phyloP scores from a whole-genome alignment of 2,888 invertebrate species.

The Andrena hattorfiana region DNA sequence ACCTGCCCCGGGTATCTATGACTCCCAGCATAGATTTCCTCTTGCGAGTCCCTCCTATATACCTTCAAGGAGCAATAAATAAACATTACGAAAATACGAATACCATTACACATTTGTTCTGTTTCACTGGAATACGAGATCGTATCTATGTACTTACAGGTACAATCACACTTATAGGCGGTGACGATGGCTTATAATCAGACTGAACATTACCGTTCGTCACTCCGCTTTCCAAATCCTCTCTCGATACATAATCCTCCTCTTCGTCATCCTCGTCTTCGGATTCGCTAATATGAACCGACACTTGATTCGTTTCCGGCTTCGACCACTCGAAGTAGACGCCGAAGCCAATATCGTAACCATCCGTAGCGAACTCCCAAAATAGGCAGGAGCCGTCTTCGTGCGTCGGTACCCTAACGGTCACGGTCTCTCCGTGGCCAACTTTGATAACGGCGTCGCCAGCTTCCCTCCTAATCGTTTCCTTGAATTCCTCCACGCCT shows the following conservation, averaged over 20 bases:
- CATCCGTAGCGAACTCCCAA: conserved; percentile 99
- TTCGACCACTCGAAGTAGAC: conserved; percentile 99
- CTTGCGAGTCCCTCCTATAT: conserved; percentile 98
- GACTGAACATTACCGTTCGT: conserved; percentile 73
- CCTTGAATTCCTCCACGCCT: conserved; percentile 96
- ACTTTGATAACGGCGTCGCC: conserved; percentile 96
- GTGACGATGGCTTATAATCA: conserved; percentile 78
- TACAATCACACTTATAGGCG: conserved; percentile 81
- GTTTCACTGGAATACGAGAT: background rate
- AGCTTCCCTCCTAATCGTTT: conserved; percentile 91
- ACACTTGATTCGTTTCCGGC: conserved; percentile 92
- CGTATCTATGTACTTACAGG: conserved; percentile 76
- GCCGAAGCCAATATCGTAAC: conserved; percentile 99
- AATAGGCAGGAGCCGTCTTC: conserved; percentile 96
- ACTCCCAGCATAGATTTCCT: conserved; percentile 98
- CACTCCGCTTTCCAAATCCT: conserved; percentile 86
- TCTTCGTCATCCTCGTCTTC: conserved; percentile 95
- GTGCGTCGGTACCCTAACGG: conserved; percentile 98
- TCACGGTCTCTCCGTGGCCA: conserved; percentile 98
- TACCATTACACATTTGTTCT: background rate
- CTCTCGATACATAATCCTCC: conserved; percentile 87
- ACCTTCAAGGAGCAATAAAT: conserved; percentile 86
- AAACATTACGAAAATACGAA: background rate
- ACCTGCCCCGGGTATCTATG: conserved; percentile 95
- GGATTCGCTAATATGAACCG: conserved; percentile 98